Base-by-base conservation (phyloP, 2,888 invertebrate species). In the Yponomeuta cagnagella region DNA sequence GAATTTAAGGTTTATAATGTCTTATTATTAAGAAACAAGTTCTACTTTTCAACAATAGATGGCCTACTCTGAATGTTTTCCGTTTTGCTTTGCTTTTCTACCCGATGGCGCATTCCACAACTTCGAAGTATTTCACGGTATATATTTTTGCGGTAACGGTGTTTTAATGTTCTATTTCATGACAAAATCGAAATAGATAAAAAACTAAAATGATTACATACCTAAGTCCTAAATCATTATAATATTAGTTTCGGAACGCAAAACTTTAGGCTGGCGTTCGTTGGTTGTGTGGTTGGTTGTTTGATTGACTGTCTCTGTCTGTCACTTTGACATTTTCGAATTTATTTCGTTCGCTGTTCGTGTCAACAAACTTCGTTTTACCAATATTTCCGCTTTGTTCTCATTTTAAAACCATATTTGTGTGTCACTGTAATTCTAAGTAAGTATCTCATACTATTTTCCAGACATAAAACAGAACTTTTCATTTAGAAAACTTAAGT, bases 351-450 rank as follows among this genome's bases (percentile, higher is more conserved):
- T 65, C 65, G 31, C 1, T 43, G 43, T 63, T 9, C 33, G 31
- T 65, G 65, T 65, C 65, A 65, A 65, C 65, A 65, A 65, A 65
- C 65, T 65, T 9, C 10, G 10, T 1, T 58, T 58, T 58, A 58
- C 15, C 5, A 3, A 58, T 15, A 12, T 58, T 58, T 15, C 1
- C 15, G 52, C 15, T 2, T 58, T 58, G 2, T 58, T 8, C 52
- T 58, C 52, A 58, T 58, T 8, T 43, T 15, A 15, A 58, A 58
- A 58, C 8, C 52, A 58, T 58, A 58, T 15, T 58, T 58, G 52
- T 12, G 3, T 15, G 15, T 58, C 52, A 58, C 15, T 4, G 4
- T 12, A 15, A 15, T 15, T 58, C 52, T 58, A 58, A 2, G 65
- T 65, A 65, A 65, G 65, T 65, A 2, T 31, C 9, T 65, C 12